Percentiles rank a stretch among this genome's conserved stretches.
These are phyloP conservation scores for Heptranchias perlo DNA, from an alignment of 2,113 vertebrate genomes.

Conservation along the genomic window DNA sequence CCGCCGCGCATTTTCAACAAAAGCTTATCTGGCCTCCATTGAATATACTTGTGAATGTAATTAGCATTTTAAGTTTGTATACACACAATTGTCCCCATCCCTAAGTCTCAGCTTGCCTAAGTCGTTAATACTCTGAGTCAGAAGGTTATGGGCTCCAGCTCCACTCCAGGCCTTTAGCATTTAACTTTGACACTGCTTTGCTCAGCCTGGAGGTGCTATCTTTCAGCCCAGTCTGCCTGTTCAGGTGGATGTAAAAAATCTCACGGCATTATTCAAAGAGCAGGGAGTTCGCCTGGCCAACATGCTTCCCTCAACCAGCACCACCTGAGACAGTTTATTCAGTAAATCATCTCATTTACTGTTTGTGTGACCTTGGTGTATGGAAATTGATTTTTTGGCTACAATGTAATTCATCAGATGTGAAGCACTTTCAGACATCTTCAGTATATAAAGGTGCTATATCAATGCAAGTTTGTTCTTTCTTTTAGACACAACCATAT, in stretches of 20 bases:
- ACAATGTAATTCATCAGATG: too few species aligned
- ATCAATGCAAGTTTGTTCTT: too few species aligned
- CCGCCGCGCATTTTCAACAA: not conserved
- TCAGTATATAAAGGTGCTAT: too few species aligned
- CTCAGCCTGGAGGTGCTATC: not conserved
- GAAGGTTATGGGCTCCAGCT: not conserved
- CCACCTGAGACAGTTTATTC: not conserved
- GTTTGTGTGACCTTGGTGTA: not conserved
- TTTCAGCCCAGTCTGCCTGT: not conserved
- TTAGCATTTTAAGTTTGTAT: not conserved
- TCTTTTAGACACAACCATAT: too few species aligned
- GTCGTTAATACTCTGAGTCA: not conserved
- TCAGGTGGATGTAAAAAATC: not conserved
- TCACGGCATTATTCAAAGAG: not conserved
- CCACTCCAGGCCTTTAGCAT: not conserved
- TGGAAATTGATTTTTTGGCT: not conserved
- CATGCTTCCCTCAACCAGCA: not conserved
- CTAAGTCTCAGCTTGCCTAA: not conserved
- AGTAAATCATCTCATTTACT: not conserved
- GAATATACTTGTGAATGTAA: not conserved
- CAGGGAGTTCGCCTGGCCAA: not conserved
- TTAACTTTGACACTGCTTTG: not conserved
- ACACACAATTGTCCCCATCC: not conserved
- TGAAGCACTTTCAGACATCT: too few species aligned
- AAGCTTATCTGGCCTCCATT: not conserved